Evolutionary conservation across 2,888 invertebrate genomes (phyloP).

Genomic region (Gastrophysa polygoni): DNA sequence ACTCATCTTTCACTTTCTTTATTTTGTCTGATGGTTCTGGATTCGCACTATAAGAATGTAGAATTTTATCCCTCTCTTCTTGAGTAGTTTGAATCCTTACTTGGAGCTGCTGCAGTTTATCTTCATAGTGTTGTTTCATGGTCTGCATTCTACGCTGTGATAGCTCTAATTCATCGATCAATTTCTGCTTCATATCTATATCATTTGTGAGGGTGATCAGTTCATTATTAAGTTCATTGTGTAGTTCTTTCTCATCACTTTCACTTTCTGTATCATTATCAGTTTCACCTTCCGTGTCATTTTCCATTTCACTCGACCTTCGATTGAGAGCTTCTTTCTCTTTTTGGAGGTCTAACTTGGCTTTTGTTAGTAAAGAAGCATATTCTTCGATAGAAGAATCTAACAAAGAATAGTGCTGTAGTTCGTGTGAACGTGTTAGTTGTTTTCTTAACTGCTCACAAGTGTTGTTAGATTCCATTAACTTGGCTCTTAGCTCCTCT

Average conservation of each 20-base stretch:
- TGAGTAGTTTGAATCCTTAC: slow-evolving; percentile 86
- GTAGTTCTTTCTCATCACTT: slow-evolving; percentile 62
- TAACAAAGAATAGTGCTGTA: slow-evolving; percentile 36
- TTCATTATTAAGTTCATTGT: slow-evolving; percentile 75
- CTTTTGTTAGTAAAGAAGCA: slow-evolving; percentile 71
- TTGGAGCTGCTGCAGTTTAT: slow-evolving; percentile 83
- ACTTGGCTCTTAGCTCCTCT: slow-evolving; percentile 85
- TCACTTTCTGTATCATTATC: slow-evolving; percentile 66
- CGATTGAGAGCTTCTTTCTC: slow-evolving; percentile 60
- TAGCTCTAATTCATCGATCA: slow-evolving; percentile 92
- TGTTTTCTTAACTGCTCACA: slow-evolving; percentile 73
- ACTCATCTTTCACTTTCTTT: slow-evolving; percentile 85
- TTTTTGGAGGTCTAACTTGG: slow-evolving; percentile 79
- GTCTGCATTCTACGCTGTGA: slow-evolving; percentile 85
- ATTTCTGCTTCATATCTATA: slow-evolving; percentile 91
- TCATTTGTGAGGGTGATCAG: slow-evolving; percentile 89
- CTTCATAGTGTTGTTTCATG: slow-evolving; percentile 91
- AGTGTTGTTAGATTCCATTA: slow-evolving; percentile 85
- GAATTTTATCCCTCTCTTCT: slow-evolving; percentile 87
- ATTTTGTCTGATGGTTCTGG: slow-evolving; percentile 73
- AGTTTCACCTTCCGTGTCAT: slow-evolving; percentile 62
- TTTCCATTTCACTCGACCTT: slow-evolving; percentile 61
- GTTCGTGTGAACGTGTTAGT: slow-evolving; percentile 46
- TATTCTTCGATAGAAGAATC: slow-evolving; percentile 56
- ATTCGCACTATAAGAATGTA: slow-evolving; percentile 61